A percentile compares a stretch with the other conserved stretches of the same genome.
phyloP scores from a whole-genome alignment of 2,888 invertebrate genomes.

The Agrochola lychnidis region DNA sequence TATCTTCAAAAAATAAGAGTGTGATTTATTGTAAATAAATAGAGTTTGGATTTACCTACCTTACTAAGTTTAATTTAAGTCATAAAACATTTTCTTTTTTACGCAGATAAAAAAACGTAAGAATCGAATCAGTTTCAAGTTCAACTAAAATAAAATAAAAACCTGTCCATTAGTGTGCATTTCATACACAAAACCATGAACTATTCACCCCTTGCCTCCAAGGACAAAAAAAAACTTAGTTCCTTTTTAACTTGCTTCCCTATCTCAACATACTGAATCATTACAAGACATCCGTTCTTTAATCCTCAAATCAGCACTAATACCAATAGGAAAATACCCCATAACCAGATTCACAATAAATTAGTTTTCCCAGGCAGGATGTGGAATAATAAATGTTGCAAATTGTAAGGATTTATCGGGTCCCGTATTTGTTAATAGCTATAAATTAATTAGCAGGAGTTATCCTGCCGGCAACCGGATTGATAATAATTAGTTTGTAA shows the following conservation, averaged over 20 bases:
- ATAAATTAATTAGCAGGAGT: slow-evolving; percentile 70
- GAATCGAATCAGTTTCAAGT: background rate
- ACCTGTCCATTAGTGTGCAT: background rate
- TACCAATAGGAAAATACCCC: slow-evolving; percentile 7
- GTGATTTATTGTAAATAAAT: slow-evolving; percentile 30
- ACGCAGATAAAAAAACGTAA: no score
- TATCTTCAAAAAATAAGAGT: slow-evolving; percentile 1
- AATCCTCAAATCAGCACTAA: slow-evolving; percentile 14
- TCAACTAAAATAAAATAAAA: background rate
- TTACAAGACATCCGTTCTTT: background rate
- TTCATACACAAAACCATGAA: background rate
- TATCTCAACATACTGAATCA: background rate
- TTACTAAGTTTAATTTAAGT: background rate
- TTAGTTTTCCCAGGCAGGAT: slow-evolving; percentile 63
- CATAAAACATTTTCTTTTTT: background rate
- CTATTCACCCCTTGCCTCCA: background rate
- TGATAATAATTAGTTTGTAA: slow-evolving; percentile 72
- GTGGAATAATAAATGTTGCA: slow-evolving; percentile 67
- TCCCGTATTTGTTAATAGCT: slow-evolving; percentile 66
- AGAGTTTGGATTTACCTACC: background rate
- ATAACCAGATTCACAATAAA: slow-evolving; percentile 58
- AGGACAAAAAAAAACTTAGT: background rate
- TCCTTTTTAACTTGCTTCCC: background rate
- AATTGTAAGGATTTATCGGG: slow-evolving; percentile 66
- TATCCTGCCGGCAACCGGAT: slow-evolving; percentile 61